Evolutionary conservation across 2,797 vertebrate species (phyloP), one percentile per base, ranked within the genome.

Genomic region (Oophaga sylvatica): DNA sequence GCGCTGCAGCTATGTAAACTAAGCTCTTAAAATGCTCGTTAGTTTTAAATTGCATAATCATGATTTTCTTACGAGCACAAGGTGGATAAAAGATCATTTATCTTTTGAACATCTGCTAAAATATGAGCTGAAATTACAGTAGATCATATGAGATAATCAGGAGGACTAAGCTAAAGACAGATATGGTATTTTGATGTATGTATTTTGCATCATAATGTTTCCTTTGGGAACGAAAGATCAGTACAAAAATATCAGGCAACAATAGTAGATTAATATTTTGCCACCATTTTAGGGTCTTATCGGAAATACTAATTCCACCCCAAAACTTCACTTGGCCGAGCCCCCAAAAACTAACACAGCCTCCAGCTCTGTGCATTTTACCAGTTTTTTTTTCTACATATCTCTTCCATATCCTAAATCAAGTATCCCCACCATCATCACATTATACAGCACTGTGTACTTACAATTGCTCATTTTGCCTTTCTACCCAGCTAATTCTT

Each of bases 131-230:
- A 84, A 85, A 84, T 81, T 63, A 81, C 67, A 85, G 76, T 70
- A 75, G 83, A 85, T 56, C 85, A 81, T 48, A 88, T 83, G 71
- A 89, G 65, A 70, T 45, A 67, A 85, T 82, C 68, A 81, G 63
- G 87, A 68, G 70, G 35, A 81, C 26, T 29, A 76, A 70, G 78
- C 56, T 83, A 83, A 82, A 82, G 84, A 63, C 79, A 35, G 26
- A 68, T 76, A 77, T 31, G 41, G 41, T 35, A 70, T n/a, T 82
- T 59, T 29, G 78, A 10, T 67, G 84, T 53, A 67, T 26, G 17
- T 65, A 82, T 77, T 45, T 53, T 71, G 82, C 65, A 83, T 86
- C 80, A 82, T 79, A 63, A 79, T 82, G 83, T 41, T 81, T 85
- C 77, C 35, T 75, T 20, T 20, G 57, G 22, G 20, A 81, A 73